Base-by-base conservation (phyloP, 2,888 invertebrate genomes). In the Idaea straminata region DNA sequence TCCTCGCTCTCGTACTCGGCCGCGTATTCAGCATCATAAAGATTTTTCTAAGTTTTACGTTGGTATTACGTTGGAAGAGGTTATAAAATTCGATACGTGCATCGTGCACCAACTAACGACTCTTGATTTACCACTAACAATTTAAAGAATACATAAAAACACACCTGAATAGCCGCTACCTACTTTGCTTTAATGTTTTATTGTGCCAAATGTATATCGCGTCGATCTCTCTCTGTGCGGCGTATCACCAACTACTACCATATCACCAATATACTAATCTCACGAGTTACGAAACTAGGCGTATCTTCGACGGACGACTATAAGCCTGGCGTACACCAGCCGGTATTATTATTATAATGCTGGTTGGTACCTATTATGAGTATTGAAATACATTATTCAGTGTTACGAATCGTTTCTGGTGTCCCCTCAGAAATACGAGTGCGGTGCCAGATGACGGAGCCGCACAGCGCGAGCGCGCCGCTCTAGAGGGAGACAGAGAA, bases 11-110 rank as follows among this genome's bases (percentile, higher is more conserved):
- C 82, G 82, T 75, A 83, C 83, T 81, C 78, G 70, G 81, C 72
- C 83, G 84, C 69, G 67, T 81, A 75, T 75, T 77, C 67, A 74
- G 74, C 75, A 81, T 80, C 79, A 83, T 83, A 85, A 83, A 86
- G 83, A 86, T 86, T 91, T 90, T 88, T 88, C 89, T 87, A 88
- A 86, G 84, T 88, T 90, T 92, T 91, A 91, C 86, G 86, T 85
- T 84, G 83, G 85, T 82, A 83, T 86, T 86, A 86, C 85, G 84
- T 81, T 75, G 77, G 82, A 82, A 84, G 82, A 80, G 79, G 89
- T 84, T 83, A 87, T 92, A 89, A 91, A 91, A 90, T 88, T 85
- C 82, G 90, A 90, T 87, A 87, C 89, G 87, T 86, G 80, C 84
- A 83, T 84, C 83, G 83, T 59, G 59, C 59, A 76, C 78, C 81